phyloP scores from a whole-genome alignment of 2,888 invertebrate species.

The Stenoptilia bipunctidactyla region DNA sequence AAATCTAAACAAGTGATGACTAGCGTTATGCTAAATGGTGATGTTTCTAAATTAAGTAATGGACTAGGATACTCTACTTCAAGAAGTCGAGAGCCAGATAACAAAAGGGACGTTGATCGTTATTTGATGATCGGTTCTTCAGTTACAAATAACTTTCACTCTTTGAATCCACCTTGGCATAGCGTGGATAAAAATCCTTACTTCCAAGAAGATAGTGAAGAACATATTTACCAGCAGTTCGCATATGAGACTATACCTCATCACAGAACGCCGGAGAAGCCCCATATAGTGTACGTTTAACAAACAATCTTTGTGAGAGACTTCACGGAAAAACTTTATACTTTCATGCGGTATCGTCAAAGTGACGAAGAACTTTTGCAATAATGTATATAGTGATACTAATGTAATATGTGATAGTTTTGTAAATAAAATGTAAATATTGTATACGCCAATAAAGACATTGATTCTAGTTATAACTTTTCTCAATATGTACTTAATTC shows the following conservation, averaged over 20 bases:
- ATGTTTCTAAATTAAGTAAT: conserved; percentile 61
- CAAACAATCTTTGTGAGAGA: conserved; percentile 55
- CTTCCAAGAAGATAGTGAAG: conserved; percentile 60
- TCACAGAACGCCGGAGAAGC: conserved; percentile 67
- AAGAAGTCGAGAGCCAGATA: conserved; percentile 56
- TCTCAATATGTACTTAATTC: conserved; percentile 59
- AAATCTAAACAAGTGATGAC: conserved; percentile 68
- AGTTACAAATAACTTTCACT: conserved; percentile 64
- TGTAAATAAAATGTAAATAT: conserved; percentile 66
- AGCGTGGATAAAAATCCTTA: conserved; percentile 64
- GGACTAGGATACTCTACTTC: conserved; percentile 57
- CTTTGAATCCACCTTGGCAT: conserved; percentile 64
- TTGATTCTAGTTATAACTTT: conserved; percentile 17
- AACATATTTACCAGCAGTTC: conserved; percentile 66
- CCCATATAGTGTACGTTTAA: conserved; percentile 73
- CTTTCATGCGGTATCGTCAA: conserved; percentile 32
- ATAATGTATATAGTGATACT: conserved; percentile 68
- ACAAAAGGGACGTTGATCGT: conserved; percentile 60
- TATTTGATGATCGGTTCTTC: conserved; percentile 67
- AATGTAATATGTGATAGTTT: conserved; percentile 69
- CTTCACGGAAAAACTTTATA: conserved; percentile 45
- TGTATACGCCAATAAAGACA: conserved; percentile 47
- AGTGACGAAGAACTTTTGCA: conserved; percentile 44
- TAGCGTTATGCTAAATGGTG: conserved; percentile 64
- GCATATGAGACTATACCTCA: conserved; percentile 66